Base-by-base conservation (phyloP, 1,140 invertebrate genomes). In the Scaptomyza pallida region DNA sequence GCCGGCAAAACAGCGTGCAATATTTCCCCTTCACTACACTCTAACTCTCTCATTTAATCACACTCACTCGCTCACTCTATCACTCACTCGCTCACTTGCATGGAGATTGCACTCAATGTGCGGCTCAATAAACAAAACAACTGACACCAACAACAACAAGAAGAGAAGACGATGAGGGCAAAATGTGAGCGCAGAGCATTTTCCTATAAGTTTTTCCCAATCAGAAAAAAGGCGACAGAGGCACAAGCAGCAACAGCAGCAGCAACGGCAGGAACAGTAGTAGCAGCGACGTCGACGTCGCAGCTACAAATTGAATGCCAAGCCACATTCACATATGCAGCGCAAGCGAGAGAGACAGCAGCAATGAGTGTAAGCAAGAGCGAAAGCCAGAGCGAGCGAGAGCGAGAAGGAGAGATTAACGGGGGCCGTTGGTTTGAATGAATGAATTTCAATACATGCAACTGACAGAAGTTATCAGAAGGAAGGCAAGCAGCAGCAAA, bases 371-470 rank as follows among this genome's bases (percentile, higher is more conserved):
- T 21, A 12, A 44, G 65, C 23, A 45, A 9, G 60, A 44, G 61
- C 37, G 59, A 82, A 57, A 26, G 45, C 52, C 33, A 9, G 59
- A 16, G 69, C 48, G 63, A 57, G 73, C 37, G 73, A 43, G 44
- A 40, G 50, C 15, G 55, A 12, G 54, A 52, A 55, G 21, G 56
- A 72, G 78, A 47, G 63, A 45, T 35, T 52, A 60, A 51, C 48
- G 55, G 51, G 50, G 51, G 43, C 45, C 41, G 52, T 59, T 62
- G 35, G 50, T 71, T 80, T 89, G 85, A 89, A 89, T 89, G 86
- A 89, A 89, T 89, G 86, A 89, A 89, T 89, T 89, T 89, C 86
- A 89, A 89, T 89, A 81, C 80, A 89, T 89, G 82, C 82, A 88
- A 82, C 83, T 88, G 83, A 88, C 82, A 68, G 65, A 72, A 74